These are phyloP conservation scores for Cyprinodon tularosa DNA, from an alignment of 2,113 vertebrate genomes.

Conservation along the genomic window DNA sequence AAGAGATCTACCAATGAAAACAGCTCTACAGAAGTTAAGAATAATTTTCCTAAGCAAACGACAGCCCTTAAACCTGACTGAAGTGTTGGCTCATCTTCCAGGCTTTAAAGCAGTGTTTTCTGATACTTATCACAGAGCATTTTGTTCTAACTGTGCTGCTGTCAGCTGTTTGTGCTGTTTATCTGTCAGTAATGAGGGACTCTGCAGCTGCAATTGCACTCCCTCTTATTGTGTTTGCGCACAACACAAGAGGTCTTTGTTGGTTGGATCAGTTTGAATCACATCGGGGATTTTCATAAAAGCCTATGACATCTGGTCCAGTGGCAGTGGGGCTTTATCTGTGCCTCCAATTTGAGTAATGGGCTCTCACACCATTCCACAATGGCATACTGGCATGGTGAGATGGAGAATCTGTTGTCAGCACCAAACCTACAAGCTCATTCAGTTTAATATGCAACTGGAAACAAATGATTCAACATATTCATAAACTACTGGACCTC, in stretches of 20 bases:
- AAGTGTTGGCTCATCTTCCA: constrained; percentile 14
- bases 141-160: constrained; percentile 37
- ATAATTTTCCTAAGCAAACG: constrained; percentile 12
- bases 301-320: constrained; percentile 69
- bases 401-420: constrained; percentile 49
- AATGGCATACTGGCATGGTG: constrained; percentile 49
- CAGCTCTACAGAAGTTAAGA: constrained; percentile 14
- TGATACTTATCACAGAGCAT: constrained; percentile 44
- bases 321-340: constrained; percentile 66
- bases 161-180: constrained; percentile 68
- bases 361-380: constrained; percentile 54
- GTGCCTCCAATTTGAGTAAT: constrained; percentile 74
- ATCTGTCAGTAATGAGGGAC: constrained; percentile 66
- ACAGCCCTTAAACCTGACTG: constrained; percentile 12
- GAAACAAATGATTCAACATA: constrained; percentile 42
- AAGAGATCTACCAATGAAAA: constrained; percentile 14
- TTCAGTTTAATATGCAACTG: constrained; percentile 27
- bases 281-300: constrained; percentile 72
- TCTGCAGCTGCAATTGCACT: constrained; percentile 55
- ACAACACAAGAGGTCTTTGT: constrained; percentile 63
- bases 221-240: constrained; percentile 60
- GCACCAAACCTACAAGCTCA: constrained; percentile 31
- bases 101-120: constrained; percentile 28
- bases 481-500: constrained; percentile 25
- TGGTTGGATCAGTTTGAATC: constrained; percentile 60